phyloP scores from a whole-genome alignment of 2,888 invertebrate genomes.

The Cryptosula pallasiana region DNA sequence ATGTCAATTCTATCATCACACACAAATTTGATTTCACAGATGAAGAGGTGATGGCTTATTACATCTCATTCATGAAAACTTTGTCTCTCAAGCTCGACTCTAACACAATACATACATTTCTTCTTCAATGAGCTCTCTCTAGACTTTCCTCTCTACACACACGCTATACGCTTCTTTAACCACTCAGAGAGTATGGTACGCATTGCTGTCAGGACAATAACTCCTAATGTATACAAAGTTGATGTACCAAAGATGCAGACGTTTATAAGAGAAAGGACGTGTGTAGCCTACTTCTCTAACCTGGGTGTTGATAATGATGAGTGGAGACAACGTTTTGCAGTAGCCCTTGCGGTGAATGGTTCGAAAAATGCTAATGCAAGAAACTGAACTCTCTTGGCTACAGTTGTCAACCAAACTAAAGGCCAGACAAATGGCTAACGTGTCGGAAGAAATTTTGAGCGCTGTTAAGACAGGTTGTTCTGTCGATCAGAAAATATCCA shows the following conservation, averaged over 20 bases:
- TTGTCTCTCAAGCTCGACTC: constrained; percentile 93
- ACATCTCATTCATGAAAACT: constrained; percentile 97
- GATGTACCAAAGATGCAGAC: constrained; percentile 87
- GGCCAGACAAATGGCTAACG: too few relatives aligned
- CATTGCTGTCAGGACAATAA: constrained; percentile 94
- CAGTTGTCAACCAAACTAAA: too few relatives aligned
- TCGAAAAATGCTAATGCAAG: too few relatives aligned
- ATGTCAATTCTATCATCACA: constrained; percentile 98
- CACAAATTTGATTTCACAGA: constrained; percentile 99
- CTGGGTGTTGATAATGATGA: too few relatives aligned
- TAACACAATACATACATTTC: constrained; percentile 98
- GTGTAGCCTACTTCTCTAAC: constrained; percentile 96
- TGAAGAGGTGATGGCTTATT: constrained; percentile 99
- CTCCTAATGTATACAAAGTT: constrained; percentile 89
- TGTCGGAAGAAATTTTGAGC: too few relatives aligned
- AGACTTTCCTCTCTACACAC: constrained; percentile 97
- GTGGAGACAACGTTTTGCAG: too few relatives aligned
- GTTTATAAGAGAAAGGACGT: constrained; percentile 91
- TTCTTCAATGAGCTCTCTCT: constrained; percentile 96
- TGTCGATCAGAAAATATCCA: too few relatives aligned
- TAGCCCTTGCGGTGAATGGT: too few relatives aligned
- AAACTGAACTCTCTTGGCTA: too few relatives aligned
- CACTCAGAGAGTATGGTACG: constrained; percentile 98
- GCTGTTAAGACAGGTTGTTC: too few relatives aligned
- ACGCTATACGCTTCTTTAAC: constrained; percentile 98